These are phyloP conservation scores for Hirtodrosophila alboralis DNA, from an alignment of 2,888 invertebrate species.

Conservation along the genomic window DNA sequence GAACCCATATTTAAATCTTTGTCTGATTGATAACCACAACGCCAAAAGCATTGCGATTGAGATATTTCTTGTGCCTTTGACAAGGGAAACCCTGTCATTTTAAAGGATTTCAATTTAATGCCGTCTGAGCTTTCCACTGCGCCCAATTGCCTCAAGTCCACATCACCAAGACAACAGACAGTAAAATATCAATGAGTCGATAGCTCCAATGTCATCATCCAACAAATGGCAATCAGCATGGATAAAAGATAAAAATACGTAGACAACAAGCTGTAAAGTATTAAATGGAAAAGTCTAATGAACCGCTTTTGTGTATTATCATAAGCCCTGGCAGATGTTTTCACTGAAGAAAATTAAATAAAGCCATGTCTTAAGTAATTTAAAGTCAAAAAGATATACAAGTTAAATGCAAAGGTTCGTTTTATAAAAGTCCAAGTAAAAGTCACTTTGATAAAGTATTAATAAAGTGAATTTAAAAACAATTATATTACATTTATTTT, in stretches of 20 bases:
- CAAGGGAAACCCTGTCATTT: not conserved
- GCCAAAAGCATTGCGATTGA: slow-evolving; percentile 1
- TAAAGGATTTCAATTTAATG: slow-evolving; percentile 30
- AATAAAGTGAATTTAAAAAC: too few relatives aligned
- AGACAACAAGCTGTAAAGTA: slow-evolving; percentile 11
- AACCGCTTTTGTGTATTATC: slow-evolving; percentile 18
- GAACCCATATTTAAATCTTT: slow-evolving; percentile 10
- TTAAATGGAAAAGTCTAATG: slow-evolving; percentile 15
- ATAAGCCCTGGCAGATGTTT: not conserved
- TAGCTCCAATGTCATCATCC: slow-evolving; percentile 60
- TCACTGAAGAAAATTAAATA: not conserved
- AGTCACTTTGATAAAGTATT: too few relatives aligned
- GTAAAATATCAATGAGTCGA: slow-evolving; percentile 47
- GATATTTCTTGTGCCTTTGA: slow-evolving; percentile 3
- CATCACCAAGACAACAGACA: slow-evolving; percentile 64
- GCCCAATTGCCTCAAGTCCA: slow-evolving; percentile 42
- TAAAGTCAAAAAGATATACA: too few relatives aligned
- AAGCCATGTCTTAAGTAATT: too few relatives aligned
- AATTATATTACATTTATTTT: too few relatives aligned
- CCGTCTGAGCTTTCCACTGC: slow-evolving; percentile 52
- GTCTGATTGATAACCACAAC: slow-evolving; percentile 32
- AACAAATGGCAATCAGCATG: slow-evolving; percentile 56
- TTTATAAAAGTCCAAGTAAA: too few relatives aligned
- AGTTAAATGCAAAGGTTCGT: too few relatives aligned
- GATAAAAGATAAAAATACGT: slow-evolving; percentile 25